Base-by-base conservation (phyloP, 2,888 invertebrate species). In the Margaritifera margaritifera region DNA sequence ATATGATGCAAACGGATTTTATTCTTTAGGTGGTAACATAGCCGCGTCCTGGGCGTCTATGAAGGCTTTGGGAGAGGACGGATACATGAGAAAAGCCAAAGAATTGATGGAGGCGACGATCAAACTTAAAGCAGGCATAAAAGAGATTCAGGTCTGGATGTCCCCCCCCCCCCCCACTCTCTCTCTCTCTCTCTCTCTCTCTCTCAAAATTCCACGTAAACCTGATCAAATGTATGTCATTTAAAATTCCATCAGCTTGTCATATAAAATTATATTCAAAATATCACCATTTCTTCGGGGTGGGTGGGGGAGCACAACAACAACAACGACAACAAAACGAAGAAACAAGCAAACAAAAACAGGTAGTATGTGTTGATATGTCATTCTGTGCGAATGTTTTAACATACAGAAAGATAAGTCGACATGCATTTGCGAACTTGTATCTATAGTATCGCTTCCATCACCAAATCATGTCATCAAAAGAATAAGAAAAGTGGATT, bases 1-100 rank as follows among this genome's bases (percentile, higher is more conserved):
- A 20, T 15, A 6, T 56, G 55, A 51, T 24, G 8, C 20, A 31
- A 50, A 42, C 6, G 20, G 15, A 4, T 50, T 25, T 69, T 51
- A 25, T 50, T 61, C 54, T 18, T 31, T 64, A 86, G 86, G 86
- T 27, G 87, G 87, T 1, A 86, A 85, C 73, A 87, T 88, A 8
- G 88, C 87, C 0, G 84, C 87, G 4, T 81, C 88, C 4, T 88
- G 88, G 88, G 86, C 80, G 0, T 79, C 86, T 0, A 76, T 88
- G 77, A 82, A 76, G 69, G 74, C 80, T 1, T 76, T 88, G 8
- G 88, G 88, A 5, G 80, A 85, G 63, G 81, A 85, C 11, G 88
- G 88, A 2, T 88, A 84, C 75, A 77, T 84, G 79, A 63, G 72
- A 0, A 81, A 81, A 51, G 87, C 88, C 6, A 80, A 75, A 59